Base-by-base conservation (phyloP, 2,113 vertebrate genomes). In the Halcyon senegalensis region DNA sequence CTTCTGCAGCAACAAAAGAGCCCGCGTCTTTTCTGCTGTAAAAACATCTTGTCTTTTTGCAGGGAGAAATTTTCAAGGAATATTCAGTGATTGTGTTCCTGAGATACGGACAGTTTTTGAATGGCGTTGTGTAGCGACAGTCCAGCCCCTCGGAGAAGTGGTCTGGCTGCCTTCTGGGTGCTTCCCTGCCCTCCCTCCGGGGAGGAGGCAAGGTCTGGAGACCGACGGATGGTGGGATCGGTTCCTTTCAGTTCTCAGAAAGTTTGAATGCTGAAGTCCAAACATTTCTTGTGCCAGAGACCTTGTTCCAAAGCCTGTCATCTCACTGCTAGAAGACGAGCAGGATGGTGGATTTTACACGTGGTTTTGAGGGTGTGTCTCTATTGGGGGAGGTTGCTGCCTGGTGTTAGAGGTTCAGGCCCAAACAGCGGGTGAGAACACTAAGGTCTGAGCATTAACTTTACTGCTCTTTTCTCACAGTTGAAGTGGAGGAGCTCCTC, bases 261-360 rank as follows among this genome's bases (percentile, higher is more conserved):
- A 23, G 89, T 84, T 92, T 76, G 8, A 97, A 79, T 87, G 95
- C 88, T 95, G 73, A 84, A 93, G 94, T 96, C 96, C 92, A 96
- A 89, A 93, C 89, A 96, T 92, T 94, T 96, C 96, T 86, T 72
- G 85, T 92, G 84, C 67, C 78, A 87, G 90, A 94, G 81, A 77
- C 75, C 78, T 70, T 70, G 35, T 53, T 39, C 17, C 56, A 55
- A 55, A 95, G 64, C 91, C 70, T 64, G 83, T 56, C 20, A 44
- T 59, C 53, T 86, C 92, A 24, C 73, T 79, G 93, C 92, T 82
- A 6, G 63, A 48, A n/a, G 75, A 43, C 64, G 4, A 86, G 62
- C 88, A 82, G 85, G 39, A 25, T 21, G 80, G 35, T 68, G 70
- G 48, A 30, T 58, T 73, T 78, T 11, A 33, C 44, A 3, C 18